Evolutionary conservation across 1,140 invertebrate genomes (phyloP).

Genomic region (Anthonomus grandis): DNA sequence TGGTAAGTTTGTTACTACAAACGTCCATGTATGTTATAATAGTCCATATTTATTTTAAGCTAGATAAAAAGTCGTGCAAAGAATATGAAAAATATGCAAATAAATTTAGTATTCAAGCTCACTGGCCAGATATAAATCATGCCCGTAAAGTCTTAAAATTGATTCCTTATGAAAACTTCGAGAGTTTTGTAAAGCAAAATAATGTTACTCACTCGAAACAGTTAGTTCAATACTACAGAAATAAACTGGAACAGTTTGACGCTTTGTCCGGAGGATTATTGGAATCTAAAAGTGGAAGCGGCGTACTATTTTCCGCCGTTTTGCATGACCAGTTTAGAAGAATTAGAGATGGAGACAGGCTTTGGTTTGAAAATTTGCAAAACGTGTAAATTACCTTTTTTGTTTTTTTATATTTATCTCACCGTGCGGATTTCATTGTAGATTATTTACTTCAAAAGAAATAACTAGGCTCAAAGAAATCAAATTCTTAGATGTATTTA

Average conservation of each 20-base stretch:
- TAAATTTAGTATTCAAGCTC: slow-evolving; percentile 64
- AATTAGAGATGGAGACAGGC: slow-evolving; percentile 57
- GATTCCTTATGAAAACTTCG: slow-evolving; percentile 8
- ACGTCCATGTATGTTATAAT: no score
- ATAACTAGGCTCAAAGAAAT: no score
- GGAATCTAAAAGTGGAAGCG: slow-evolving; percentile 59
- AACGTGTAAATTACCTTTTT: slow-evolving; percentile 48
- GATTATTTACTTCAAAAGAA: no score
- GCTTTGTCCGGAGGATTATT: slow-evolving; percentile 68
- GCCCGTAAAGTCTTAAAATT: slow-evolving; percentile 56
- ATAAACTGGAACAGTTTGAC: slow-evolving; percentile 57
- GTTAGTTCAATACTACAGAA: slow-evolving; percentile 38
- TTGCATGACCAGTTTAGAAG: slow-evolving; percentile 57
- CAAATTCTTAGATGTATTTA: no score
- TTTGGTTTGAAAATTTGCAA: slow-evolving; percentile 58
- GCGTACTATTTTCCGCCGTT: slow-evolving; percentile 58
- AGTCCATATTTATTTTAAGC: no score
- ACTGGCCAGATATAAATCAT: slow-evolving; percentile 65
- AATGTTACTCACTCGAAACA: background rate
- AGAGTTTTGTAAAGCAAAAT: background rate
- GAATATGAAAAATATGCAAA: slow-evolving; percentile 63
- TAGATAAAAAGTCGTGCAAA: slow-evolving; percentile 59
- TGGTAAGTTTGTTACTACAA: no score
- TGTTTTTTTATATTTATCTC: background rate
- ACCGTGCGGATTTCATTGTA: no score